Evolutionary conservation across 2,797 vertebrate genomes (phyloP).

Genomic region (Pangasius mekongensis): DNA sequence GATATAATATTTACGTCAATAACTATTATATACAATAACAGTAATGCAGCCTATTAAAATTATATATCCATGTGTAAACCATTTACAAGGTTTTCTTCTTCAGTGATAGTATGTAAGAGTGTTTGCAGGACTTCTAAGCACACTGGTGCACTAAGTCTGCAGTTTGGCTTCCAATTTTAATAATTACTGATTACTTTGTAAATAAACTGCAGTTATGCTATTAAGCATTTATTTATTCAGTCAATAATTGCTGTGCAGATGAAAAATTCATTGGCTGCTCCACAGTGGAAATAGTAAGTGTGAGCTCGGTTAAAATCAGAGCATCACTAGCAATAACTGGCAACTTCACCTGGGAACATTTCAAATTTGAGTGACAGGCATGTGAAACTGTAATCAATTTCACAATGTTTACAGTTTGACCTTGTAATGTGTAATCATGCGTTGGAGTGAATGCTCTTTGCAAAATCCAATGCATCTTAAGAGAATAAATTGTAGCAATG

Average conservation of each 20-base stretch:
- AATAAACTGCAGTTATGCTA: conserved; percentile 71
- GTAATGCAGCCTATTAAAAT: background rate
- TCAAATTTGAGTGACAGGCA: conserved; percentile 15
- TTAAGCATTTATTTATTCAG: conserved; percentile 61
- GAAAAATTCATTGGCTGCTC: conserved; percentile 55
- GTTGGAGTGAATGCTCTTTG: background rate
- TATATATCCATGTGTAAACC: background rate
- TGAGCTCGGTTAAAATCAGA: background rate
- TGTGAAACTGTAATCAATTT: conserved; percentile 12
- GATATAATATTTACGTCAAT: no score
- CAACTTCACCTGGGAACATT: conserved; percentile 15
- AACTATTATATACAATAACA: background rate
- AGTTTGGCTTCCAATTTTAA: conserved; percentile 58
- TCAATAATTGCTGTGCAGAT: conserved; percentile 28
- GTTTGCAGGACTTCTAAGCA: conserved; percentile 62
- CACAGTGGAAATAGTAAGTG: conserved; percentile 34
- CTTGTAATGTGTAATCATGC: conserved; percentile 7
- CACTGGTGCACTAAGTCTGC: conserved; percentile 59
- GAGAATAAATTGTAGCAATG: background rate
- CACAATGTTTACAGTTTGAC: conserved; percentile 3
- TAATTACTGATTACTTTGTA: conserved; percentile 62
- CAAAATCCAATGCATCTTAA: background rate
- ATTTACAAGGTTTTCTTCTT: background rate
- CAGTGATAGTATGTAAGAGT: background rate
- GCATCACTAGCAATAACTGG: conserved; percentile 3